Evolutionary conservation across 2,888 invertebrate species (phyloP), one percentile per base, ranked within the genome.

Genomic region (Oligia fasciuncula): DNA sequence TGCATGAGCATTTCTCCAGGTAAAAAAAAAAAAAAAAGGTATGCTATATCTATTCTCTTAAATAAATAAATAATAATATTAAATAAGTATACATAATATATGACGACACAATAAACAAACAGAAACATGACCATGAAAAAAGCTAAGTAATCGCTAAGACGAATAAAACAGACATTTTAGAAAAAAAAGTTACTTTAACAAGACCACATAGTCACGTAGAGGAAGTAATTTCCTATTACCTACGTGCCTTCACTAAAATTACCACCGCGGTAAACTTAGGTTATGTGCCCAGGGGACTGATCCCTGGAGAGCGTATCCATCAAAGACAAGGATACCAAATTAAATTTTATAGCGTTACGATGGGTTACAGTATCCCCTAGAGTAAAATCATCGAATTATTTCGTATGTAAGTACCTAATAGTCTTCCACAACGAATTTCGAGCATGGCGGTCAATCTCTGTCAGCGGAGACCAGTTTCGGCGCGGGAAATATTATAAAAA

Each of bases 301-400:
- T 81, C 89, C 69, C 77, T 60, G 0, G 72, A 77, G 79, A 43
- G 72, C 14, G 60, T 73, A 82, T 82, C 78, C 67, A 78, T 88
- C 77, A 80, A 75, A 81, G 51, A 80, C 77, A 68, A 74, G 75
- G 68, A 66, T 54, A 73, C 49, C 54, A 75, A 78, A 68, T 85
- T 79, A 77, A 46, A 68, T 51, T 65, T 67, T 43, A 70, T 77
- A 23, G 6, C 72, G 75, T 80, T 69, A 71, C 43, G n/a, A 74
- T 73, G 13, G n/a, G 62, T 40, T 8, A 63, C 17, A 57, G 65
- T 23, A 51, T 69, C 40, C 57, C n/a, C 49, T 40, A 13, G 40
- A 5, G 51, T 67, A 62, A 79, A 69, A 79, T 70, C 40, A 70
- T 14, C 14, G 0, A 51, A 23, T 70, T 23, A 51, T 23, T 69